Evolutionary conservation across 2,113 vertebrate genomes (phyloP).

Genomic region (Antigone vipio): DNA sequence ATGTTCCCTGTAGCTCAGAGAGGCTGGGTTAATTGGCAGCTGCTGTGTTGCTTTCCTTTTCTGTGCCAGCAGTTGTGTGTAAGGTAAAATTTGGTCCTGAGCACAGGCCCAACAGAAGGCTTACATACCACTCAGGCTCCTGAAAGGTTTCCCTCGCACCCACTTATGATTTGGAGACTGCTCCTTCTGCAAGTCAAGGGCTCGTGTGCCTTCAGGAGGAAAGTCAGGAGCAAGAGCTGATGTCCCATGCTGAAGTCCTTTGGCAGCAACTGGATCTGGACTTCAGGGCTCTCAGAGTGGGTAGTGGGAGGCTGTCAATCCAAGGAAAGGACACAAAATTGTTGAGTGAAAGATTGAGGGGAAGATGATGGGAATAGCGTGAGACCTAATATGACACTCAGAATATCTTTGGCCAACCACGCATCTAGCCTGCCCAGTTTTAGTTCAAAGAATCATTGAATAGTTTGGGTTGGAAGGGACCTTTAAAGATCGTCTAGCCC

Average conservation of each 20-base stretch:
- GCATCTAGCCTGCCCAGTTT: background rate
- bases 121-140: background rate
- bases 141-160: background rate
- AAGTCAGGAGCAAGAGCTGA: background rate
- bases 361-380: background rate
- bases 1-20: conserved; percentile 20
- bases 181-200: background rate
- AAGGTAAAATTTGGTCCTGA: background rate
- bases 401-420: background rate
- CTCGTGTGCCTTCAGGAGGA: background rate
- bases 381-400: background rate
- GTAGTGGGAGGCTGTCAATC: background rate
- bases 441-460: background rate
- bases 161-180: background rate
- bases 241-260: background rate
- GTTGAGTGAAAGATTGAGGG: background rate
- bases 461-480: too few species aligned
- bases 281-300: background rate
- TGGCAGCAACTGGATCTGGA: background rate
- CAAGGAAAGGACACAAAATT: background rate
- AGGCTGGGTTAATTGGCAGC: conserved; percentile 14
- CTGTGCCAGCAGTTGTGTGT: background rate
- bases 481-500: too few species aligned
- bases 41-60: background rate
- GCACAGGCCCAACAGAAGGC: background rate